Evolutionary conservation across 2,888 invertebrate species (phyloP).

Genomic region (Chymomyza fuscimana): DNA sequence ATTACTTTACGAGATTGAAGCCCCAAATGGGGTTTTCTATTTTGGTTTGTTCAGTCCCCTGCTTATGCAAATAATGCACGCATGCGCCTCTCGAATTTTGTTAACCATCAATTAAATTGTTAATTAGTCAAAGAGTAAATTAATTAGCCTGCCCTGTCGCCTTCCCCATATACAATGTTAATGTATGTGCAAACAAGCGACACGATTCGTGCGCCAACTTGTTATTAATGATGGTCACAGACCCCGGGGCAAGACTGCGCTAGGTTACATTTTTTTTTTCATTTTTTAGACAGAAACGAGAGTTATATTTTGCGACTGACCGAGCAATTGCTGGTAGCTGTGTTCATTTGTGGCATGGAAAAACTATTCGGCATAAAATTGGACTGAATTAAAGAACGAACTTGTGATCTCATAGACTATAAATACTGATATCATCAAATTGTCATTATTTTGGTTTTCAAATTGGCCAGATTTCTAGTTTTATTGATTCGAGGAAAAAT

Average conservation of each 20-base stretch:
- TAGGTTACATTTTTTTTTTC: background rate
- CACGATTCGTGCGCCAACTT: constrained; percentile 34
- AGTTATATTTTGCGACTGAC: background rate
- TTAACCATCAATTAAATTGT: constrained; percentile 66
- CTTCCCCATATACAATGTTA: background rate
- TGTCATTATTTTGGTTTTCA: background rate
- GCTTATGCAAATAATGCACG: constrained; percentile 57
- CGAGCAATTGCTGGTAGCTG: background rate
- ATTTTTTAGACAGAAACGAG: background rate
- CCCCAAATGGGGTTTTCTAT: background rate
- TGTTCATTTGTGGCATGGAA: background rate
- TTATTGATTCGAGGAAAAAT: background rate
- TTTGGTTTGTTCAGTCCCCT: constrained; percentile 9
- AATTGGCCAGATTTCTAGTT: background rate
- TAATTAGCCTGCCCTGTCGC: constrained; percentile 57
- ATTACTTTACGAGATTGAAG: background rate
- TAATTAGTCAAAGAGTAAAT: constrained; percentile 72
- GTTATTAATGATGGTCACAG: constrained; percentile 52
- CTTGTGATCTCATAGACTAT: background rate
- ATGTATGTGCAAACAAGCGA: background rate
- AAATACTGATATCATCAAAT: background rate
- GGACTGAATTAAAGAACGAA: background rate
- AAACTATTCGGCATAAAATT: background rate
- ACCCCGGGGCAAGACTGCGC: background rate
- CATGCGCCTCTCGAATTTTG: background rate